phyloP scores from a whole-genome alignment of 92 coral and sea anemone species.

The Epizoanthus ramosus region DNA sequence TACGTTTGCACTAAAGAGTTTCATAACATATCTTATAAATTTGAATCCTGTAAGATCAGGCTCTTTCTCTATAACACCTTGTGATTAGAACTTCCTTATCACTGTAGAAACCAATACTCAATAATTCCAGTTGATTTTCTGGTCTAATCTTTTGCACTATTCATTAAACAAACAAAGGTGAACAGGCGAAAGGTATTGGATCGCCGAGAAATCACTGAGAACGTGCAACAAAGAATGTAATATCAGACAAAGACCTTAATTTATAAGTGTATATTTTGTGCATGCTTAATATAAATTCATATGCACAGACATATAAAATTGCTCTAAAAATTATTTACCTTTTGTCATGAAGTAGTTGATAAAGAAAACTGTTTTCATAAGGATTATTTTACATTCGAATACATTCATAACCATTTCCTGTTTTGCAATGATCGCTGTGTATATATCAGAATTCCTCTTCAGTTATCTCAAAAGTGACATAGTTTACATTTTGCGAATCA shows the following conservation, averaged over 20 bases:
- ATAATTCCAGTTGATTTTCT: neutral
- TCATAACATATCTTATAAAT: neutral
- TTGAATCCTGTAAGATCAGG: neutral
- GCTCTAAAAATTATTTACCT: neutral
- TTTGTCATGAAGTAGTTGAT: neutral
- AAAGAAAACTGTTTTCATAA: neutral
- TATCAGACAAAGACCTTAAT: neutral
- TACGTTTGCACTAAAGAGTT: neutral
- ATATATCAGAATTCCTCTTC: too few species aligned
- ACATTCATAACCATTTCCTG: too few species aligned
- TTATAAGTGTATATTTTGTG: neutral
- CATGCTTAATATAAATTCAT: constrained; percentile 17
- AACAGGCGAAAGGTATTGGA: neutral
- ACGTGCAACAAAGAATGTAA: neutral
- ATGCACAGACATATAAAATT: neutral
- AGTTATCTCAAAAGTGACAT: neutral
- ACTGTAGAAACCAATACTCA: neutral
- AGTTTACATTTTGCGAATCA: neutral
- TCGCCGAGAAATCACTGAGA: neutral
- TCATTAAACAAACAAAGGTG: neutral
- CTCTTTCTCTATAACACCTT: neutral
- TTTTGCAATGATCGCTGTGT: too few species aligned
- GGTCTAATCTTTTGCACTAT: neutral
- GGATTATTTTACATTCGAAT: too few species aligned
- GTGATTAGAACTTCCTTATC: neutral